Evolutionary conservation across 2,797 vertebrate genomes (phyloP).

Genomic region (Platyrinchus mystaceus): DNA sequence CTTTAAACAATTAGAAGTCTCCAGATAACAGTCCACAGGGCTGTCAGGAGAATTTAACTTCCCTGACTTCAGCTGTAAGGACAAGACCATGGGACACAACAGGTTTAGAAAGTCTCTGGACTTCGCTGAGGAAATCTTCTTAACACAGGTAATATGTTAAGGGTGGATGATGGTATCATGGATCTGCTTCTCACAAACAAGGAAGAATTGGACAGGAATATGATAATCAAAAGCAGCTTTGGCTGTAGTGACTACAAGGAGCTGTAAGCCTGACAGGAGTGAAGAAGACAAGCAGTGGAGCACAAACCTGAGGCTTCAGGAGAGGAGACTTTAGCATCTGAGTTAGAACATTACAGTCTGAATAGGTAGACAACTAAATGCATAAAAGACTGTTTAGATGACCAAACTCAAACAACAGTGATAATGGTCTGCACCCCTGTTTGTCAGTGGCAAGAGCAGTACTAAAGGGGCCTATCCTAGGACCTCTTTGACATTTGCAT

Average conservation of each 20-base stretch:
- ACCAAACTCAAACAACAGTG: background rate
- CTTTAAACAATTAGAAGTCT: background rate
- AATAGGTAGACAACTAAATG: background rate
- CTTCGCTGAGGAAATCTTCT: background rate
- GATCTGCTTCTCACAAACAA: background rate
- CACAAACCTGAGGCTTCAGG: background rate
- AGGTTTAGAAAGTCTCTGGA: background rate
- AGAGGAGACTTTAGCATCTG: background rate
- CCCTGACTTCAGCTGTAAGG: background rate
- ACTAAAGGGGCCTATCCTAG: background rate
- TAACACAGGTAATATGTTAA: background rate
- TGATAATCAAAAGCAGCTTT: background rate
- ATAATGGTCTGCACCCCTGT: background rate
- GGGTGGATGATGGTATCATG: background rate
- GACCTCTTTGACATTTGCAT: background rate
- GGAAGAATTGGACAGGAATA: background rate
- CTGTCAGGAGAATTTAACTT: background rate
- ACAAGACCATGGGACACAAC: background rate
- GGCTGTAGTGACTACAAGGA: background rate
- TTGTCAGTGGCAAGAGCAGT: background rate
- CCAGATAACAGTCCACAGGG: background rate
- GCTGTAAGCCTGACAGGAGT: fast-evolving
- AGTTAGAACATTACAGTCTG: background rate
- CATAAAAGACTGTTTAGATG: background rate
- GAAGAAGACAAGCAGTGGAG: background rate